These are phyloP conservation scores for Turnix velox DNA, from an alignment of 2,113 vertebrate genomes.

Conservation along the genomic window DNA sequence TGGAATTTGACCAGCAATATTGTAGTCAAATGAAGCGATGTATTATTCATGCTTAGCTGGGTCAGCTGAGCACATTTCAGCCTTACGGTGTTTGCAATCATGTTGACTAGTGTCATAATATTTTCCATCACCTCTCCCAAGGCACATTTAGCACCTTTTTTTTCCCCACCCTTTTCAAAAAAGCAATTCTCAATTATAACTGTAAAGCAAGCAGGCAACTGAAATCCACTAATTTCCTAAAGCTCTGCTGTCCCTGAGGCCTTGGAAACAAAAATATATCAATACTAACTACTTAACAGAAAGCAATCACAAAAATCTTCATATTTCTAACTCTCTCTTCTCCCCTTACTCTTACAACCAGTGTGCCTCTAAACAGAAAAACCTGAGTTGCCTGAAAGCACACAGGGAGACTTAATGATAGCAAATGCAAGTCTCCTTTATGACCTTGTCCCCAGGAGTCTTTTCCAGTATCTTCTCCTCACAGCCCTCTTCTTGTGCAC, in stretches of 20 bases:
- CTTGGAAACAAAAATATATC: conserved; percentile 41
- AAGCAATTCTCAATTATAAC: conserved; percentile 57
- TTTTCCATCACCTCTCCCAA: conserved; percentile 64
- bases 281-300: conserved; percentile 52
- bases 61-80: conserved; percentile 53
- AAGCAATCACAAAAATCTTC: conserved; percentile 33
- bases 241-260: conserved; percentile 43
- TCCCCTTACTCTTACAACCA: background rate
- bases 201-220: conserved; percentile 54
- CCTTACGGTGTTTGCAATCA: conserved; percentile 59
- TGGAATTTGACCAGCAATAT: conserved; percentile 48
- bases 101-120: conserved; percentile 75
- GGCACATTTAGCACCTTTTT: conserved; percentile 67
- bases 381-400: background rate
- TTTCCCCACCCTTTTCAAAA: conserved; percentile 2
- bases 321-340: background rate
- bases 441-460: conserved; percentile 12
- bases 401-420: background rate
- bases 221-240: conserved; percentile 39
- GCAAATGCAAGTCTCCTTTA: background rate
- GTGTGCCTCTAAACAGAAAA: background rate
- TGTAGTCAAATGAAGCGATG: conserved; percentile 42
- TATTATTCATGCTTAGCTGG: conserved; percentile 48
- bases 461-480: conserved; percentile 37
- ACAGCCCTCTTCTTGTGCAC: conserved; percentile 40